Base-by-base conservation (phyloP, 2,113 vertebrate species). In the Atherinomorus stipes region DNA sequence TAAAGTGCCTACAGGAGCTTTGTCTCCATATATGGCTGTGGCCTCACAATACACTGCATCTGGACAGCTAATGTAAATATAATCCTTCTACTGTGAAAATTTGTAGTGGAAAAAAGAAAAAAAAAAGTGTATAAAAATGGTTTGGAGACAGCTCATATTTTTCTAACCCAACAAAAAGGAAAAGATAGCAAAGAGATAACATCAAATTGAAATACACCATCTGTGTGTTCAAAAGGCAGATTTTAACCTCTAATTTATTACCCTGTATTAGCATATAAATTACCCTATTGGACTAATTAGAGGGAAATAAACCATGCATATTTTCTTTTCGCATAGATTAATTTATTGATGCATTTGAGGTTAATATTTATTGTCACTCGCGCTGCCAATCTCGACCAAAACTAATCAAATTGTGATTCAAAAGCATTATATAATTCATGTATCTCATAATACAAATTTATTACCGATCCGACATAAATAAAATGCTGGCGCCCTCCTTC, bases 251-350 rank as follows among this genome's bases (percentile, higher is more conserved):
- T 49, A 56, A 56, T 62, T 26, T 16, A 54, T 54, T 37, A 53
- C 13, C 28, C 44, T 15, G 42, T 44, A 66, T 66, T 60, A 69
- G 25, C 44, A 65, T 58, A 64, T 11, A 42, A 60, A 76, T 50
- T 1, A 42, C 34, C 13, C 56, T 1, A 26, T 74, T 51, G 31
- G 47, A 51, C 7, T 60, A 70, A 71, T 74, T 40, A 50, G 28
- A 19, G 15, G 1, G 9, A 7, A 60, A 60, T 56, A 61, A 64
- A 10, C n/a, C 61, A 28, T 38, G 37, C 1, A 37, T 16, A 40
- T 50, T 70, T 62, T 53, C 19, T 10, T 21, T 37, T 4, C 9
- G 22, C 18, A 76, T 0, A 19, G 37, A 63, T 56, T 49, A 28
- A 57, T 74, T 42, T 69, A 49, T 37, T 64, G n/a, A 60, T 40